phyloP scores from a whole-genome alignment of 2,113 vertebrate genomes.

The Bothrops jararaca region DNA sequence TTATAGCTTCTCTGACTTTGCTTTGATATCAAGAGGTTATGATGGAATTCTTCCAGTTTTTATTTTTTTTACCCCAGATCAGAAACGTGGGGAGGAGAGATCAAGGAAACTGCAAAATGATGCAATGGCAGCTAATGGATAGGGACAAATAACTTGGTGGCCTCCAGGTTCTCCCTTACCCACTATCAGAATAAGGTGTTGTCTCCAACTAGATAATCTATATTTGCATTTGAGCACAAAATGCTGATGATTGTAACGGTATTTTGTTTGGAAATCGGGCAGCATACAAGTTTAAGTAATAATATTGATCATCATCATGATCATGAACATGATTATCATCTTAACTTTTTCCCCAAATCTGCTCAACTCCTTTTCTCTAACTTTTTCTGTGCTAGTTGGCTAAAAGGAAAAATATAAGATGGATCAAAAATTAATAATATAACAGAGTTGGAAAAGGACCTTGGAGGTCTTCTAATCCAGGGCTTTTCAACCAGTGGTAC shows the following conservation, averaged over 20 bases:
- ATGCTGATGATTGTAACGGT: background rate
- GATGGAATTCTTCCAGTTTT: background rate
- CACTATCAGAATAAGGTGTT: background rate
- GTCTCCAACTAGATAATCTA: background rate
- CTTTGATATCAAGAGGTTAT: background rate
- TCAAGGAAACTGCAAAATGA: background rate
- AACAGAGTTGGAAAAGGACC: too few species aligned
- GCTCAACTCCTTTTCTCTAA: background rate
- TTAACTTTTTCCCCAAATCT: background rate
- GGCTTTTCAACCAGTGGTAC: too few species aligned
- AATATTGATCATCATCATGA: background rate
- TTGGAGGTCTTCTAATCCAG: too few species aligned
- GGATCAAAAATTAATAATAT: constrained; percentile 53
- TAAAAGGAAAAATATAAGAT: constrained; percentile 51
- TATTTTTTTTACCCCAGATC: background rate
- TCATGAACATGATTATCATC: background rate
- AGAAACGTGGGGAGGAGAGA: background rate
- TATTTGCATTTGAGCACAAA: background rate
- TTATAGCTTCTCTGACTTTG: background rate
- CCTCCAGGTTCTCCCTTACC: background rate
- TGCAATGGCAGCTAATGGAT: background rate
- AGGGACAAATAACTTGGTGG: background rate
- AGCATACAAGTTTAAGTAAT: background rate
- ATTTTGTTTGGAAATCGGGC: background rate
- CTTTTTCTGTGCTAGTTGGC: constrained; percentile 53